phyloP scores from a whole-genome alignment of 1,140 invertebrate species.

The Lithobius niger region DNA sequence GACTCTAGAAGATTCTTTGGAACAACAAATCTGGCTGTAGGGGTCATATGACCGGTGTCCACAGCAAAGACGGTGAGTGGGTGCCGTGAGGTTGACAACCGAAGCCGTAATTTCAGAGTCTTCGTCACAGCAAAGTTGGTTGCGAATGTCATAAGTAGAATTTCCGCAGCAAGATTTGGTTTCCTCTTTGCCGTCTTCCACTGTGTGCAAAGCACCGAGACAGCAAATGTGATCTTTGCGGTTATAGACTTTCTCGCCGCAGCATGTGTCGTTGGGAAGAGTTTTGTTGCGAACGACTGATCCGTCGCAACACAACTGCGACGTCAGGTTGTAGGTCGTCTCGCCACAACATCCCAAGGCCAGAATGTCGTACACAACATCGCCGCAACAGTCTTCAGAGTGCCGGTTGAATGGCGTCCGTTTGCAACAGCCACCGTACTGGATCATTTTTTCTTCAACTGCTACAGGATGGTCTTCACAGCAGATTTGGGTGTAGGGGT shows the following conservation, averaged over 20 bases:
- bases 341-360: neutral
- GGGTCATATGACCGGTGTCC: neutral
- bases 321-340: neutral
- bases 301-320: neutral
- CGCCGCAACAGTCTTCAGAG: neutral
- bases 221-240: neutral
- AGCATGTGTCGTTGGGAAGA: neutral
- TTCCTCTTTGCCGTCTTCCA: neutral
- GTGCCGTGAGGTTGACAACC: neutral
- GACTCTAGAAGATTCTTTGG: neutral
- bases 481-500: neutral
- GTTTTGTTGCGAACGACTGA: neutral
- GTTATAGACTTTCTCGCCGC: neutral
- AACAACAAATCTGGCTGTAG: neutral
- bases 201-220: neutral
- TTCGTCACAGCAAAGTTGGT: neutral
- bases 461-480: neutral
- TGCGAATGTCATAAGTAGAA: neutral
- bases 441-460: neutral
- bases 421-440: neutral
- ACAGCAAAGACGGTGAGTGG: neutral
- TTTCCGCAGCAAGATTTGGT: neutral
- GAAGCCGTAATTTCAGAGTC: neutral
- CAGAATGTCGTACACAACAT: neutral
- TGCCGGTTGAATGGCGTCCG: neutral